Conservation (phyloP, 2,797 vertebrate genomes). For the Amniataba percoides region DNA sequence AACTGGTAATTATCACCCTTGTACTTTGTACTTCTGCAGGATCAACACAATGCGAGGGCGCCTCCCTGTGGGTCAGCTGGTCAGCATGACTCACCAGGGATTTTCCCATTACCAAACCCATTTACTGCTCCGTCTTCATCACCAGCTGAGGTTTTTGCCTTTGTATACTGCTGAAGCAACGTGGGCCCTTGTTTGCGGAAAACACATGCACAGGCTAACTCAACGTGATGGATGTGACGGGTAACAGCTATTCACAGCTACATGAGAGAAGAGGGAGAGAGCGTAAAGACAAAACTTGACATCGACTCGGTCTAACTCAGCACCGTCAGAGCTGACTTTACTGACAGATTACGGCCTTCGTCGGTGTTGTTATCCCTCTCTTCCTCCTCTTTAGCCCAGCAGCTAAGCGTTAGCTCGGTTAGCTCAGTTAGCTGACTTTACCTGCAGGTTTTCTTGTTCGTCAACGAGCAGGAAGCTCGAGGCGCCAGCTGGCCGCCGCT, state of each 20-base stretch:
- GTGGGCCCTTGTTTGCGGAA: background rate
- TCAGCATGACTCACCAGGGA: constrained; percentile 67
- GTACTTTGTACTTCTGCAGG: constrained; percentile 31
- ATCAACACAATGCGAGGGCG: constrained; percentile 5
- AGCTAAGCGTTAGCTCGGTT: constrained; percentile 66
- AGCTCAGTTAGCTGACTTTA: constrained; percentile 75
- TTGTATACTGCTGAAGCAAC: background rate
- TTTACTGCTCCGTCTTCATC: background rate
- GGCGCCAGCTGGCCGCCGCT: constrained; percentile 40
- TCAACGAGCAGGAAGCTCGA: constrained; percentile 86
- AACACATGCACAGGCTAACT: background rate
- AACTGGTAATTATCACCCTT: background rate
- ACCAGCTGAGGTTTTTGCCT: no score
- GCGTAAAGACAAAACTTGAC: background rate
- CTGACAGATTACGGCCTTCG: constrained; percentile 14
- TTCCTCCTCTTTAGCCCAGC: constrained; percentile 47
- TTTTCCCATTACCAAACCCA: constrained; percentile 28
- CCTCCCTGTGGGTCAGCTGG: constrained; percentile 46
- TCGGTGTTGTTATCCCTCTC: background rate
- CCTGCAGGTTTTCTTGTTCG: constrained; percentile 87
- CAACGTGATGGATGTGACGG: background rate
- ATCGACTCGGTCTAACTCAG: no score
- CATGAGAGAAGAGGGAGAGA: background rate
- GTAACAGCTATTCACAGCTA: background rate
- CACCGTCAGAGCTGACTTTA: background rate